These are phyloP conservation scores for Vanessa cardui DNA, from an alignment of 2,888 invertebrate genomes.

Conservation along the genomic window DNA sequence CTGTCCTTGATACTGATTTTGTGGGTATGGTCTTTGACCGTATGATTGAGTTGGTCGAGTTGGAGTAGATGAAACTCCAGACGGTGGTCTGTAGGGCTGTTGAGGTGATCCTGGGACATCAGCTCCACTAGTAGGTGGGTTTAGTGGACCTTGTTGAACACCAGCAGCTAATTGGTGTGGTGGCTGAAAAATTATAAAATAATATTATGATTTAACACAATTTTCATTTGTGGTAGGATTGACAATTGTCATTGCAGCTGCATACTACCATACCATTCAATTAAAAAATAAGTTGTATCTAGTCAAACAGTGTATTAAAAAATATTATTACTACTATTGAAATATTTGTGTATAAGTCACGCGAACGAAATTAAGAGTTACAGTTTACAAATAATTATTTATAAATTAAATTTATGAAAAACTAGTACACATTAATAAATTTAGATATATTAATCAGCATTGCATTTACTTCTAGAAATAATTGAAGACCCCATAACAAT, in stretches of 20 bases:
- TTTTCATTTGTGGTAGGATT: background rate
- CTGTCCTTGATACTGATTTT: constrained; percentile 85
- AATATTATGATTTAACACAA: background rate
- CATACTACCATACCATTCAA: background rate
- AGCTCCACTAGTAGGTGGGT: constrained; percentile 65
- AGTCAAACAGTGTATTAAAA: too few relatives aligned
- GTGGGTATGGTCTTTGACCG: constrained; percentile 86
- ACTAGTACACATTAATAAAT: too few relatives aligned
- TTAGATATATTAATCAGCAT: too few relatives aligned
- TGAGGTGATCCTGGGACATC: constrained; percentile 72
- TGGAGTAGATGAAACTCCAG: constrained; percentile 78
- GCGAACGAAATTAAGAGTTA: too few relatives aligned
- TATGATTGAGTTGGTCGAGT: constrained; percentile 86
- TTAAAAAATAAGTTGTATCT: too few relatives aligned
- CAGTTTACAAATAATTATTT: too few relatives aligned
- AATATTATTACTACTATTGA: too few relatives aligned
- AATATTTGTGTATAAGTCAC: too few relatives aligned
- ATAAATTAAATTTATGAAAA: too few relatives aligned
- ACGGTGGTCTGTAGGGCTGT: constrained; percentile 76
- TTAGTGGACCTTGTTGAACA: constrained; percentile 68
- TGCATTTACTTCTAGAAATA: too few relatives aligned
- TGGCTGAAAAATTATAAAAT: constrained; percentile 61
- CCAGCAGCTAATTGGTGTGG: constrained; percentile 82
- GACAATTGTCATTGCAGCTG: background rate
- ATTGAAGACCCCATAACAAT: background rate